phyloP scores from a whole-genome alignment of 2,797 vertebrate genomes.

The Sebastes umbrosus region DNA sequence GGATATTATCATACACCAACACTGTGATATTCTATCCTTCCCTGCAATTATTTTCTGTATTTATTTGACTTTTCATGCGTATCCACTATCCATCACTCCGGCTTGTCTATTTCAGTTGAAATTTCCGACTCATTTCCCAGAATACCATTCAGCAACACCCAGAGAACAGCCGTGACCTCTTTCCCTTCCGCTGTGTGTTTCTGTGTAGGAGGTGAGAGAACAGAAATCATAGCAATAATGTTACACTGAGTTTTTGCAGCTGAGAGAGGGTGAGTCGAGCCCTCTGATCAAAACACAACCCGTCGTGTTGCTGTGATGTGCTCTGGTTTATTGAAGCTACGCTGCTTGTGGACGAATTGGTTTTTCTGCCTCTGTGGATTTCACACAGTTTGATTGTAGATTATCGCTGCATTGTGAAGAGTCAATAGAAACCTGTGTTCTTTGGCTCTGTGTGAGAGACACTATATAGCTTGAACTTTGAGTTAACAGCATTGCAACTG shows the following conservation, averaged over 20 bases:
- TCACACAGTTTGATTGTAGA: background rate
- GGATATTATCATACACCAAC: background rate
- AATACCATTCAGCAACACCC: background rate
- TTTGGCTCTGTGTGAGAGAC: background rate
- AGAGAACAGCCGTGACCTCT: background rate
- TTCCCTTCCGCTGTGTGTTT: background rate
- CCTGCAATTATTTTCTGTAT: background rate
- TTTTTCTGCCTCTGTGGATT: background rate
- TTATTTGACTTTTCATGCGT: slow-evolving; percentile 5
- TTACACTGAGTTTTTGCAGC: background rate
- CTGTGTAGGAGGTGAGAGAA: background rate
- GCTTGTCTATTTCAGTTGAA: background rate
- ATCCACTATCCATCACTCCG: background rate
- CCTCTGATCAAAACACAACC: background rate
- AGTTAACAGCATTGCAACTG: background rate
- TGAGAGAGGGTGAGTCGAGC: background rate
- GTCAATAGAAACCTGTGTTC: background rate
- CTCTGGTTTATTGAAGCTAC: background rate
- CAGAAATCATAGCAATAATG: background rate
- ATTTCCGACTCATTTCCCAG: background rate
- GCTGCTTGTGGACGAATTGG: background rate
- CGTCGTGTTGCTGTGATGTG: background rate
- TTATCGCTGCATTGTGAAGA: background rate
- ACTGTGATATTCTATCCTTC: background rate
- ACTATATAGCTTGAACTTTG: background rate